Percentiles rank a stretch among this genome's conserved stretches.
phyloP scores from a whole-genome alignment of 2,113 vertebrate genomes.

The Zosterops japonicus region DNA sequence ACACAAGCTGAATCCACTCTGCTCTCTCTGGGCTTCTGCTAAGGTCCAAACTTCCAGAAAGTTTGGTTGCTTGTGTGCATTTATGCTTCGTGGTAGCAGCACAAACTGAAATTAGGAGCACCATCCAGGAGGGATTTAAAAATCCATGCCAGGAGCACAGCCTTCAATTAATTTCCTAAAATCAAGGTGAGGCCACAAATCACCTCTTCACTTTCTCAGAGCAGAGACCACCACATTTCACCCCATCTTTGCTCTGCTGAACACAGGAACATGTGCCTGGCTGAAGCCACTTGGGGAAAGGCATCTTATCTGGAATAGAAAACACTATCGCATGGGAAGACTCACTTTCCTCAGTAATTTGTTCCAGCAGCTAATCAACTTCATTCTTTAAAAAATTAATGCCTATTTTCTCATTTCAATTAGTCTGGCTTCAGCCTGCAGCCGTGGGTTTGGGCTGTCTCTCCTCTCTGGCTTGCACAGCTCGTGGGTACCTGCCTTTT shows the following conservation, averaged over 20 bases:
- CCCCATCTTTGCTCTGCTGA: neutral
- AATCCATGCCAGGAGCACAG: neutral
- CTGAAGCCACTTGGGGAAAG: neutral
- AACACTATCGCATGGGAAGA: neutral
- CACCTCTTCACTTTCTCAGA: neutral
- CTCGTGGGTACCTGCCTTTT: neutral
- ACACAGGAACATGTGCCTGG: neutral
- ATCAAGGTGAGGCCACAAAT: neutral
- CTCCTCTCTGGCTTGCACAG: neutral
- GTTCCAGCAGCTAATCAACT: constrained; percentile 51
- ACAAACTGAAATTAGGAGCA: neutral
- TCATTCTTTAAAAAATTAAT: constrained; percentile 26
- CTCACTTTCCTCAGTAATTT: neutral
- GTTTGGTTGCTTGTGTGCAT: fast-evolving
- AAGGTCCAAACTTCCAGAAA: neutral
- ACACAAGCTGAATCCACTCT: neutral
- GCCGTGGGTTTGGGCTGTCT: constrained; percentile 10
- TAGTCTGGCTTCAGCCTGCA: constrained; percentile 5
- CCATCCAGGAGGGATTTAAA: neutral
- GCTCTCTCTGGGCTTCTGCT: neutral
- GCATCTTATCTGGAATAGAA: neutral
- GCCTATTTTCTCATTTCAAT: constrained; percentile 25
- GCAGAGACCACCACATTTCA: neutral
- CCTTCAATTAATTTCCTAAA: neutral
- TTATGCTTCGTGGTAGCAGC: neutral